phyloP scores from a whole-genome alignment of 2,113 vertebrate genomes.

The Platichthys flesus region DNA sequence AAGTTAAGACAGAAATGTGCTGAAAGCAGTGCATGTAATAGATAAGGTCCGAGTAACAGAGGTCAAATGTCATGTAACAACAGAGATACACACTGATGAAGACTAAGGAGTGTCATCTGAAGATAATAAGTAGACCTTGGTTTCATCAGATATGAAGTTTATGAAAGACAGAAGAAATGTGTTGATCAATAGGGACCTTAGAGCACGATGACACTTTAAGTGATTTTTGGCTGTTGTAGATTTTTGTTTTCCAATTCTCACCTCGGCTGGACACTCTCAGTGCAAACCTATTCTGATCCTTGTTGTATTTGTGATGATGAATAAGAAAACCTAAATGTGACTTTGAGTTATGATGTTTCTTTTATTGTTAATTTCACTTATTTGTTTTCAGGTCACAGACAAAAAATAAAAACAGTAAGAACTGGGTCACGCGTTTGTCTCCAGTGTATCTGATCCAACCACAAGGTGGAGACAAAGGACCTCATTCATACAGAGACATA shows the following conservation, averaged over 20 bases:
- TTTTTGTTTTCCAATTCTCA: too few relatives aligned
- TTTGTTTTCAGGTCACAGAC: neutral
- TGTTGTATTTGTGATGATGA: neutral
- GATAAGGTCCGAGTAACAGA: too few relatives aligned
- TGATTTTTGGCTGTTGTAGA: too few relatives aligned
- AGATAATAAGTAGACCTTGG: too few relatives aligned
- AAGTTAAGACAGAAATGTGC: neutral
- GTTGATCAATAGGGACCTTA: too few relatives aligned
- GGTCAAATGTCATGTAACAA: too few relatives aligned
- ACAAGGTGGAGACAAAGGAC: constrained; percentile 20
- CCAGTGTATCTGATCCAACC: neutral
- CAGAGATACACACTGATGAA: too few relatives aligned
- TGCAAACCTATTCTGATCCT: neutral
- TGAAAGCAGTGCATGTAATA: too few relatives aligned
- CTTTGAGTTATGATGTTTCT: neutral
- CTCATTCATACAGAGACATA: neutral
- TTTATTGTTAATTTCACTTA: neutral
- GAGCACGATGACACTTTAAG: too few relatives aligned
- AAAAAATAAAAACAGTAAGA: neutral
- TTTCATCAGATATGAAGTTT: neutral
- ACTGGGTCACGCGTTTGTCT: neutral
- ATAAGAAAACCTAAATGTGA: neutral
- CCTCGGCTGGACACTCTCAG: too few relatives aligned
- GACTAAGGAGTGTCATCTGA: too few relatives aligned
- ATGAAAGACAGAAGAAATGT: neutral